Conservation (phyloP, 1,140 invertebrate genomes). For the Augochlora pura region DNA sequence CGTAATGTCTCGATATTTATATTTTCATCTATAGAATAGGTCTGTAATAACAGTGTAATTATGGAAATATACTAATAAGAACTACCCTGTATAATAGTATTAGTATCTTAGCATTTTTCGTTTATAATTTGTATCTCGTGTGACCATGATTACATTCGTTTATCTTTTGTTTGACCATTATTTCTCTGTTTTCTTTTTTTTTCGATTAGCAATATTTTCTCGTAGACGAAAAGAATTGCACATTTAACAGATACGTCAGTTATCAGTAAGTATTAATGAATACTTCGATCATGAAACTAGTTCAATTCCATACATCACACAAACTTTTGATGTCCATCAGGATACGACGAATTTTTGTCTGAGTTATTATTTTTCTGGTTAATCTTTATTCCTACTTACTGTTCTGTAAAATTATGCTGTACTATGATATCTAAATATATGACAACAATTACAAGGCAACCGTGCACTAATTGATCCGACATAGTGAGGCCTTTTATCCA, state of each 20-base stretch:
- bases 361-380: not conserved
- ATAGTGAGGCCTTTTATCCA: not conserved
- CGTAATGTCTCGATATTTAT: slow-evolving; percentile 47
- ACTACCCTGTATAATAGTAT: slow-evolving; percentile 28
- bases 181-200: not conserved
- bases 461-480: not conserved
- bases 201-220: not conserved
- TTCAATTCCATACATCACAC: not conserved
- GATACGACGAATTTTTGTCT: not conserved
- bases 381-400: not conserved
- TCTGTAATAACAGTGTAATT: slow-evolving; percentile 50
- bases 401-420: not conserved
- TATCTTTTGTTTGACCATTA: not conserved
- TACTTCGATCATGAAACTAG: not conserved
- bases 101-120: slow-evolving; percentile 5
- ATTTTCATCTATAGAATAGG: slow-evolving; percentile 49
- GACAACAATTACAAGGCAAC: not conserved
- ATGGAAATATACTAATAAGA: slow-evolving; percentile 52
- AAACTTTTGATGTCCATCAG: too few species aligned
- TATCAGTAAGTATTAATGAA: not conserved
- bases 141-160: not conserved
- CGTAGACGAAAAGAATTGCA: not conserved
- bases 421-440: not conserved
- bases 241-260: not conserved
- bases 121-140: not conserved